These are phyloP conservation scores for Lamproptera curius DNA, from an alignment of 2,888 invertebrate genomes.

Conservation along the genomic window DNA sequence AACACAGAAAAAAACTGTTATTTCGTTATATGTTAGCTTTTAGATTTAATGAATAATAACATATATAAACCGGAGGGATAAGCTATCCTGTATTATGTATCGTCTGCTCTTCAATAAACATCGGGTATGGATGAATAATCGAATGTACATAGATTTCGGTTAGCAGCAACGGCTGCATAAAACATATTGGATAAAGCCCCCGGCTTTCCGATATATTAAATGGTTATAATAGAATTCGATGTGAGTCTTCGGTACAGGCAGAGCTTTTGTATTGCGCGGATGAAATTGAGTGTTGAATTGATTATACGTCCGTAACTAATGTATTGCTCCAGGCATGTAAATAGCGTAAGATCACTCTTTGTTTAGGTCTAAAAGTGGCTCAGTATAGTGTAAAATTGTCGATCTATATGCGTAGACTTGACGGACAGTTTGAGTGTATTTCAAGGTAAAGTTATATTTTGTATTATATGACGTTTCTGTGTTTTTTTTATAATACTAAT, in stretches of 20 bases:
- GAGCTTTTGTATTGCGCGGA: slow-evolving; percentile 53
- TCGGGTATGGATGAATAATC: too few relatives aligned
- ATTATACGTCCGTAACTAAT: slow-evolving; percentile 54
- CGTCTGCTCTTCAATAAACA: too few relatives aligned
- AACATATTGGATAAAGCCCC: slow-evolving; percentile 20
- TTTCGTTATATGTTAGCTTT: too few relatives aligned
- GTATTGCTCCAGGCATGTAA: slow-evolving; percentile 45
- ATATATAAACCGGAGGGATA: too few relatives aligned
- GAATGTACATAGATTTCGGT: too few relatives aligned
- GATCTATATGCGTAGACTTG: too few relatives aligned
- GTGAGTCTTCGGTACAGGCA: slow-evolving; percentile 52
- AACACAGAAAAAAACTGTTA: too few relatives aligned
- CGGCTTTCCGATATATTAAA: slow-evolving; percentile 35
- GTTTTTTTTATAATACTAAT: too few relatives aligned
- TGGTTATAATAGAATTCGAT: slow-evolving; percentile 54
- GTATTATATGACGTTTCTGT: too few relatives aligned
- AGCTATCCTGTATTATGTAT: too few relatives aligned
- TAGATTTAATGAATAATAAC: too few relatives aligned
- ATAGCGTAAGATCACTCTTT: slow-evolving; percentile 19
- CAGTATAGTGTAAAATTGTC: neutral
- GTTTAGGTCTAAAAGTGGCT: slow-evolving; percentile 6
- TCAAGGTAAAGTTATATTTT: neutral
- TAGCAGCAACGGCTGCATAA: slow-evolving; percentile 22
- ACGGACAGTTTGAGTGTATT: too few relatives aligned
- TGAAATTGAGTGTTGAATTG: slow-evolving; percentile 56